Evolutionary conservation across 2,888 invertebrate genomes (phyloP).

Genomic region (Coelinius sp.): DNA sequence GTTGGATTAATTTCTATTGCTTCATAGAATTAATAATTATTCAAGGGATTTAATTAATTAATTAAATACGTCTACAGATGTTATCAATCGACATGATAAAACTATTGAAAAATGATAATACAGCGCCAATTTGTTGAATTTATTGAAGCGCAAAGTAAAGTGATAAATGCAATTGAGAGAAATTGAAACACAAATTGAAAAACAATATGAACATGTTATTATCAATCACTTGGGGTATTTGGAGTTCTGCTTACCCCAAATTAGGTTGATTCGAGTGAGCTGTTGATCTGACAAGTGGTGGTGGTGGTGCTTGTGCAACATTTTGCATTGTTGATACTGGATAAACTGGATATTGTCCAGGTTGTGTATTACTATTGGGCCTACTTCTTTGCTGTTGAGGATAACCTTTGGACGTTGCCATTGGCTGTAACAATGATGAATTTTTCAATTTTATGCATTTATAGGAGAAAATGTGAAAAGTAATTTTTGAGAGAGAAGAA

Average conservation of each 20-base stretch:
- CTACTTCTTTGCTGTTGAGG: constrained; percentile 61
- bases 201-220: constrained; percentile 29
- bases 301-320: constrained; percentile 69
- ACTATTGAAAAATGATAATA: constrained; percentile 11
- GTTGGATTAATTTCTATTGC: not conserved
- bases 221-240: not conserved
- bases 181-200: constrained; percentile 18
- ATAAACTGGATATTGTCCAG: constrained; percentile 65
- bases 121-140: not conserved
- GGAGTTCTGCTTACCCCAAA: constrained; percentile 66
- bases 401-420: constrained; percentile 41
- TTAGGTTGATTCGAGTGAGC: constrained; percentile 69
- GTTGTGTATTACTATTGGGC: constrained; percentile 59
- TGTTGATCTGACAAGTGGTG: constrained; percentile 73
- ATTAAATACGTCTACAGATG: not conserved
- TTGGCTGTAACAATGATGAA: constrained; percentile 1
- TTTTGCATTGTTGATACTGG: constrained; percentile 67
- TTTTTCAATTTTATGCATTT: not conserved
- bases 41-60: not conserved
- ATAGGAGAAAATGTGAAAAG: not conserved
- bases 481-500: too few relatives aligned
- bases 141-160: constrained; percentile 12
- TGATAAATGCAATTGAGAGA: constrained; percentile 5
- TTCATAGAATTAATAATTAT: not conserved
- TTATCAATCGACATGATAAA: not conserved